phyloP scores from a whole-genome alignment of 1,140 invertebrate species.

The Macrotrachela quadricornifera region DNA sequence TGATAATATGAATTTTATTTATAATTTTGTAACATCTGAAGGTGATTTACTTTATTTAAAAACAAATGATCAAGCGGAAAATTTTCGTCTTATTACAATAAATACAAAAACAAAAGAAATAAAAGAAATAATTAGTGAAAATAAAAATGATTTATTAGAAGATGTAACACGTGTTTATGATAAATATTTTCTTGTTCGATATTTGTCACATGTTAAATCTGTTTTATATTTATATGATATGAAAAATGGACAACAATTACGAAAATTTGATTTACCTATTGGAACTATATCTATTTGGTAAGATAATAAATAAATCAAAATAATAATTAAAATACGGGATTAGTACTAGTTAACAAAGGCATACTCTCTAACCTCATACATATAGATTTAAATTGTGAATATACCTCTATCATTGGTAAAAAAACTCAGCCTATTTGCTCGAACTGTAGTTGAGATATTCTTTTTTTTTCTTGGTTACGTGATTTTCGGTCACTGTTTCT shows the following conservation, averaged over 20 bases:
- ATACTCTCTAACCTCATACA: no score
- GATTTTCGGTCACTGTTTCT: no score
- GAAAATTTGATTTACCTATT: conserved; percentile 39
- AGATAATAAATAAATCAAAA: conserved; percentile 54
- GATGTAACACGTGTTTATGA: conserved; percentile 62
- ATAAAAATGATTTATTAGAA: conserved; percentile 64
- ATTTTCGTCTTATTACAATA: conserved; percentile 65
- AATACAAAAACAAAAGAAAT: conserved; percentile 41
- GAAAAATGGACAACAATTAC: conserved; percentile 20
- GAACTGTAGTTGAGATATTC: no score
- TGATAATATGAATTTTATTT: conserved; percentile 50
- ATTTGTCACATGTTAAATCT: conserved; percentile 80
- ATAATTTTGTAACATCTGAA: conserved; percentile 70
- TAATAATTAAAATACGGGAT: no score
- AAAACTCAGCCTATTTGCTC: no score
- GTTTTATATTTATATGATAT: not conserved
- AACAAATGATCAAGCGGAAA: conserved; percentile 78
- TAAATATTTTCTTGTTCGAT: conserved; percentile 59
- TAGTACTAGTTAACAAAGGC: no score
- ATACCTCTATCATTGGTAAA: no score
- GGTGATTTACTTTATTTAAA: conserved; percentile 59
- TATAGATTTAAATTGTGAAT: not conserved
- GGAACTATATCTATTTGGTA: conserved; percentile 54
- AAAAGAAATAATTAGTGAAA: conserved; percentile 47
- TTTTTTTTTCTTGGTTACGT: no score